These are phyloP conservation scores for Pedionomus torquatus DNA, from an alignment of 2,113 vertebrate genomes.

Conservation along the genomic window DNA sequence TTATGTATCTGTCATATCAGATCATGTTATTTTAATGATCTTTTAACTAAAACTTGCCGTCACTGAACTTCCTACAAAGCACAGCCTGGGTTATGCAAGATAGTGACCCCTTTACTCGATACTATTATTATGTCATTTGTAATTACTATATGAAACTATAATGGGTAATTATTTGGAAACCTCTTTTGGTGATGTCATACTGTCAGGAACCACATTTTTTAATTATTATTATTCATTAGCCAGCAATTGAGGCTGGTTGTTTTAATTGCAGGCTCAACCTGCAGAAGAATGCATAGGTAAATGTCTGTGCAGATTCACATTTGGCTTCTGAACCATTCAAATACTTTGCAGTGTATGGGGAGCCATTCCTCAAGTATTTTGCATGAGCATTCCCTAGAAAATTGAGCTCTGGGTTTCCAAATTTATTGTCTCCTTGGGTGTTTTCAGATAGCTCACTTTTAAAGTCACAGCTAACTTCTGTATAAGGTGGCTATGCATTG, in stretches of 20 bases:
- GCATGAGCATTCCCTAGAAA: neutral
- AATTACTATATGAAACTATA: neutral
- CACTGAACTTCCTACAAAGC: neutral
- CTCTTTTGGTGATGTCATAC: neutral
- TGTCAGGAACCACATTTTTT: neutral
- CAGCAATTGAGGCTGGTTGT: neutral
- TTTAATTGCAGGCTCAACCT: neutral
- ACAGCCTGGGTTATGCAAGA: neutral
- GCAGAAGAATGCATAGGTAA: neutral
- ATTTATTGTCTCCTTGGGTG: neutral
- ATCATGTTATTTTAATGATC: neutral
- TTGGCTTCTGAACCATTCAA: neutral
- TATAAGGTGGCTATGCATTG: accelerated
- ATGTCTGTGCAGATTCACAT: neutral
- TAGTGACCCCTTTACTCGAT: neutral
- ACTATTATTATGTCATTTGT: neutral
- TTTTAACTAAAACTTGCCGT: neutral
- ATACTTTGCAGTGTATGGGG: neutral
- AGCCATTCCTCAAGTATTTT: neutral
- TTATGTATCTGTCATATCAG: neutral
- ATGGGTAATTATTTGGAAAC: neutral
- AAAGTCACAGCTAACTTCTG: neutral
- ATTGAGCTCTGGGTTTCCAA: neutral
- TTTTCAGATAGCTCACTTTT: neutral
- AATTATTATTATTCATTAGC: neutral